Conservation (phyloP, 2,797 vertebrate species). For the Gymnoscopelus microlampas region DNA sequence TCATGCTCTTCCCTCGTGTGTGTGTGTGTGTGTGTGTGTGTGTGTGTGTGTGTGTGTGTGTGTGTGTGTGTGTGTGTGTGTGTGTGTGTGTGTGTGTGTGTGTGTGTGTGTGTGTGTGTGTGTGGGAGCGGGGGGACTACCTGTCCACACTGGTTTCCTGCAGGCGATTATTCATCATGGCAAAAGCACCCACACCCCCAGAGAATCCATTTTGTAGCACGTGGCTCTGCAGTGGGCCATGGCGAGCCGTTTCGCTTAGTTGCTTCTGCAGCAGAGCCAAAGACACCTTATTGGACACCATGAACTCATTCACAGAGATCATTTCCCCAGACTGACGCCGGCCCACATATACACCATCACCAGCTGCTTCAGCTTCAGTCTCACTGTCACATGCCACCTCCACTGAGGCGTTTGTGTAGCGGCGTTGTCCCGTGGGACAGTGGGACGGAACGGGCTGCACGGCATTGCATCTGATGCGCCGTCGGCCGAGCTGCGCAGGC, state of each 20-base stretch:
- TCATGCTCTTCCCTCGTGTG: neutral
- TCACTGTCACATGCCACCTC: constrained; percentile 84
- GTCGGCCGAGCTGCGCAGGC: constrained; percentile 57
- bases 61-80: neutral
- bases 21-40: neutral
- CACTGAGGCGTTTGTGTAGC: constrained; percentile 76
- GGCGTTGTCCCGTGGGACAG: constrained; percentile 54
- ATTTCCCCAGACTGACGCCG: constrained; percentile 83
- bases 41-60: neutral
- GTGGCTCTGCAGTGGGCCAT: constrained; percentile 79
- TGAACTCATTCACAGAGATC: constrained; percentile 85
- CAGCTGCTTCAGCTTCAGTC: constrained; percentile 70
- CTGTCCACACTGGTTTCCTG: constrained; percentile 85
- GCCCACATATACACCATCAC: constrained; percentile 69
- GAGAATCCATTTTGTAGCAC: constrained; percentile 82
- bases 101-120: too few relatives aligned
- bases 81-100: neutral
- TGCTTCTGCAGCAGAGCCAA: constrained; percentile 85
- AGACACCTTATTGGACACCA: constrained; percentile 83
- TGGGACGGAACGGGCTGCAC: constrained; percentile 75
- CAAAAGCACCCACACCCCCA: constrained; percentile 82
- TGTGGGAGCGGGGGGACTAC: constrained; percentile 53
- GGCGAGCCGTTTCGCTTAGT: constrained; percentile 84
- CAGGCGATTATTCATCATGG: constrained; percentile 86
- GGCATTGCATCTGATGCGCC: constrained; percentile 73